Evolutionary conservation across 2,797 vertebrate species (phyloP).

Genomic region (Lateolabrax maculatus): DNA sequence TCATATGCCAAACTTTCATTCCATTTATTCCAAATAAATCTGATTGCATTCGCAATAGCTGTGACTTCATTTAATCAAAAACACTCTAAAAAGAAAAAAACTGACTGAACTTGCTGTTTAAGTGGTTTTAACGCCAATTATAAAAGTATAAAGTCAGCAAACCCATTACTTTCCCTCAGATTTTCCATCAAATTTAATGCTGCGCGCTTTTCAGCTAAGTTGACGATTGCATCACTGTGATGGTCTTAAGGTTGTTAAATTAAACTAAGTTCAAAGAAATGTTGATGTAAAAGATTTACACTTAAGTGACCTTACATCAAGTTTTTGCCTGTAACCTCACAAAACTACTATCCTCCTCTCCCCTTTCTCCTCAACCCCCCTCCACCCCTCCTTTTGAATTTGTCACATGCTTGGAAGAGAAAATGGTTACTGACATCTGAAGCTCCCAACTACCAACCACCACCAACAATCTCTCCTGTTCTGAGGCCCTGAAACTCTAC

Average conservation of each 20-base stretch:
- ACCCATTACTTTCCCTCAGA: conserved; percentile 22
- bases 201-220: conserved; percentile 14
- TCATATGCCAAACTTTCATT: conserved; percentile 51
- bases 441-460: conserved; percentile 12
- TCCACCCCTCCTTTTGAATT: conserved; percentile 3
- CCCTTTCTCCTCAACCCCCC: not conserved
- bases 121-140: conserved; percentile 44
- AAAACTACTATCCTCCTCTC: conserved; percentile 4
- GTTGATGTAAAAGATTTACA: conserved; percentile 17
- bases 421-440: conserved; percentile 39
- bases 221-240: conserved; percentile 11
- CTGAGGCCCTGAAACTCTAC: conserved; percentile 35
- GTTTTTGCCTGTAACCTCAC: conserved; percentile 9
- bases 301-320: not conserved
- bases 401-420: conserved; percentile 36
- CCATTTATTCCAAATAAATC: conserved; percentile 44
- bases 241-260: conserved; percentile 19
- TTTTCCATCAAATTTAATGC: conserved; percentile 34
- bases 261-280: conserved; percentile 31
- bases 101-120: conserved; percentile 12
- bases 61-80: conserved; percentile 31
- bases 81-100: not conserved
- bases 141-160: conserved; percentile 52
- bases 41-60: conserved; percentile 19
- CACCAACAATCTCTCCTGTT: conserved; percentile 14